Evolutionary conservation across 1,140 invertebrate genomes (phyloP), one percentile per base, ranked within the genome.

Genomic region (Centruroides sculpturatus): DNA sequence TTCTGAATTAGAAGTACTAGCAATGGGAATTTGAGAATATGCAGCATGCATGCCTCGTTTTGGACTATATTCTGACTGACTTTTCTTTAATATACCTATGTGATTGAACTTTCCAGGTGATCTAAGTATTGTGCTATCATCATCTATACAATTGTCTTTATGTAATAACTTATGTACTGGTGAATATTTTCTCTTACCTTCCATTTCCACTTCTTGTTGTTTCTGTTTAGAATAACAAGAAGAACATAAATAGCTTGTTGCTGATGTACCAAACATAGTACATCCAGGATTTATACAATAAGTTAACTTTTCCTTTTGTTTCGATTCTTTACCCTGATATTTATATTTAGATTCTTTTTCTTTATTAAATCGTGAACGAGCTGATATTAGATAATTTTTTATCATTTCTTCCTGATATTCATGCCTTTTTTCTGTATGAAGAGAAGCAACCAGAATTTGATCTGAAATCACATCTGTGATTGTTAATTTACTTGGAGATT

Each of bases 341-440:
- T 41, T 41, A 41, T 41, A 41, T 59, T 69, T 70, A n/a, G 68
- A 57, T 47, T 68, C 69, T 63, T 74, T 68, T 36, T 76, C 74
- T 55, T 75, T 72, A 48, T 80, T 71, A 72, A 82, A 90, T 67
- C 82, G 80, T 67, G 81, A 78, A 57, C 82, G 78, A 46, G 88
- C 87, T 66, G 83, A 84, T 62, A 84, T 79, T 47, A 93, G 74
- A 72, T 92, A 93, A 74, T 91, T 92, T 59, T 84, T 81, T 36
- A 92, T 80, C 85, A 93, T 89, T 64, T 86, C 80, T 66, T 89
- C 83, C 55, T 87, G 86, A 60, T 85, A 86, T 4, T 85, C 80
- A 64, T 85, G 83, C 35, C 82, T 73, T 54, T 83, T 83, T 13
- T 78, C 74, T 5, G 82, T 83, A 70, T 84, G 77, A 12, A 92